These are phyloP conservation scores for Anthophora plumipes DNA, from an alignment of 2,888 invertebrate species.

Conservation along the genomic window DNA sequence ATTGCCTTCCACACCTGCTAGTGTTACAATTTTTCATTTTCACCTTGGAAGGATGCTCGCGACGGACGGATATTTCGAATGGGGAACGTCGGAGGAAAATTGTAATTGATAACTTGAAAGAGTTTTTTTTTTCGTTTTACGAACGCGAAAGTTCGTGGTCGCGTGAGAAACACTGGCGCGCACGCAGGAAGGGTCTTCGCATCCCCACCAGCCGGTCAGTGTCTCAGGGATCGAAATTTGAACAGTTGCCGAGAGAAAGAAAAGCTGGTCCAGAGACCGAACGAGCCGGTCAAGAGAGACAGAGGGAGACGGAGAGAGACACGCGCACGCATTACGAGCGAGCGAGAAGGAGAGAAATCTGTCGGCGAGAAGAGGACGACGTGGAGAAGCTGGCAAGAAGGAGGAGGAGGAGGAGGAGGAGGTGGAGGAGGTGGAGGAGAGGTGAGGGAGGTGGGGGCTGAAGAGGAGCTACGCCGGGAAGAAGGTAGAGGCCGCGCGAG, in stretches of 20 bases:
- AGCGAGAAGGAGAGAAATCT: constrained; percentile 45
- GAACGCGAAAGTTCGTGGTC: constrained; percentile 20
- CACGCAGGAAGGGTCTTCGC: constrained; percentile 75
- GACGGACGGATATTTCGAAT: too few relatives aligned
- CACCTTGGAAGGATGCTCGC: too few relatives aligned
- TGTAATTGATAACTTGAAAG: too few relatives aligned
- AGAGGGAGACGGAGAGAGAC: constrained; percentile 50
- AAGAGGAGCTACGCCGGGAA: constrained; percentile 62
- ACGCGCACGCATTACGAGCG: neutral
- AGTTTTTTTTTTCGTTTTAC: too few relatives aligned
- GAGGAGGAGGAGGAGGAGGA: constrained; percentile 34
- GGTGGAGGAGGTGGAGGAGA: constrained; percentile 41
- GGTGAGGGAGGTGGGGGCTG: constrained; percentile 60
- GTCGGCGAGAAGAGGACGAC: constrained; percentile 20
- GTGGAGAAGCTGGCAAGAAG: constrained; percentile 11
- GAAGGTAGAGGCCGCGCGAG: constrained; percentile 47
- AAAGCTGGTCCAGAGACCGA: constrained; percentile 77
- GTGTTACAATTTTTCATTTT: neutral
- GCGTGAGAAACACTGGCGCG: constrained; percentile 79
- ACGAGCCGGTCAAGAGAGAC: constrained; percentile 38
- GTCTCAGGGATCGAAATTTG: constrained; percentile 80
- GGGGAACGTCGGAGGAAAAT: too few relatives aligned
- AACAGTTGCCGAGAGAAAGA: constrained; percentile 82
- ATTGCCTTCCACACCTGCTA: too few relatives aligned
- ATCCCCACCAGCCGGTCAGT: constrained; percentile 72